phyloP scores from a whole-genome alignment of 2,797 vertebrate species.

The Crax fasciolata region DNA sequence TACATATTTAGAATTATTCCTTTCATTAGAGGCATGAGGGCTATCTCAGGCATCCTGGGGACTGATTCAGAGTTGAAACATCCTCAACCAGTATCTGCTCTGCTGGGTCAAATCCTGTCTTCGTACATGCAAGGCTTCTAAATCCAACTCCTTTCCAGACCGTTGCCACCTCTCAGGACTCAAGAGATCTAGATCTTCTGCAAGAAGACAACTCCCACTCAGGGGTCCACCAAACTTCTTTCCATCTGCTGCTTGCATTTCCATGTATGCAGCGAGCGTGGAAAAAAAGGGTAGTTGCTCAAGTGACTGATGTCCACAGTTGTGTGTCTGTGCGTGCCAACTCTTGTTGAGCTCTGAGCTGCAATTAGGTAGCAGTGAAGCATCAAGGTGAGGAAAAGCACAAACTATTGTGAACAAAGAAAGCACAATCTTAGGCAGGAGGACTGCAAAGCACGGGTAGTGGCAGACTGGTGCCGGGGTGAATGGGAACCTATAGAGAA shows the following conservation, averaged over 20 bases:
- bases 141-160: not conserved
- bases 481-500: not conserved
- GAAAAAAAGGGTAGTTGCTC: not conserved
- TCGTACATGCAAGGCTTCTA: not conserved
- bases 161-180: not conserved
- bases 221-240: not conserved
- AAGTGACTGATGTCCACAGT: not conserved
- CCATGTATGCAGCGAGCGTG: not conserved
- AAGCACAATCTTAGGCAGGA: not conserved
- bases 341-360: not conserved
- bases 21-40: constrained; percentile 78
- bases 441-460: not conserved
- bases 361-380: not conserved
- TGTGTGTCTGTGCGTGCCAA: not conserved
- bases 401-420: not conserved
- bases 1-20: constrained; percentile 77
- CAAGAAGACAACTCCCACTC: not conserved
- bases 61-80: constrained; percentile 38
- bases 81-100: constrained; percentile 55
- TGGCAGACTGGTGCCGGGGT: not conserved
- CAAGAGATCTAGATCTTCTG: not conserved
- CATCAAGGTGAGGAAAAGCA: not conserved
- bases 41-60: constrained; percentile 43
- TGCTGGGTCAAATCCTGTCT: not conserved
- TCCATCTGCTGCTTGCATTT: not conserved